Evolutionary conservation across 2,888 invertebrate species (phyloP), one percentile per base, ranked within the genome.

Genomic region (Drosophila seclusa): DNA sequence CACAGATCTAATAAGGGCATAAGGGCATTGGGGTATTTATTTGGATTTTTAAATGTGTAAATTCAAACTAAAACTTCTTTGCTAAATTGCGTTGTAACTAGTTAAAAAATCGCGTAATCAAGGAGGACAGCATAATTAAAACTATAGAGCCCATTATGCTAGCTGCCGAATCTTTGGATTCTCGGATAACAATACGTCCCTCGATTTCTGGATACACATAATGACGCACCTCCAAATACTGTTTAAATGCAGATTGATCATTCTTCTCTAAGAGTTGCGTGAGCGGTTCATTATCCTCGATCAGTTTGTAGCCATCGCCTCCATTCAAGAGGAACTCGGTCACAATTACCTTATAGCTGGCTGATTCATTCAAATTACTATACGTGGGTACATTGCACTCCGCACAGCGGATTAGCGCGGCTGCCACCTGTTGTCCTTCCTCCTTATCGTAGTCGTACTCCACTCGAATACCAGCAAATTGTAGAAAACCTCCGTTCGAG

Each of bases 381-480:
- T 95, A 95, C 1, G 76, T 80, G 0, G 96, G 96, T 10, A 95
- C 92, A 4, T 91, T 91, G 86, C 98, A 98, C 11, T 94, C 85
- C 6, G 95, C 95, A 91, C 98, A 98, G 5, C 96, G 94, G 0
- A 95, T 95, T 62, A 94, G 91, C 0, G 95, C 95, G 2, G 94
- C 94, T 1, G 94, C 91, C 0, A 98, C 96, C 82, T 97, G 94
- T 0, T 94, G 92, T 5, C 96, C 96, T 0, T 94, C 92, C 0
- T 94, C 94, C 76, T 94, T 94, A 2, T 93, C 92, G 38, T 96
- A 93, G 92, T 98, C 95, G 85, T 96, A 97, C 4, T 94, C 93
- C 0, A 97, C 95, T 80, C 93, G 94, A 13, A 96, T 80, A 1
- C 98, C 98, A 11, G 98, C 97, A 75, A 96, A 94, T 93, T 98